These are phyloP conservation scores for Hoplodrina ambigua DNA, from an alignment of 2,888 invertebrate species.

Conservation along the genomic window DNA sequence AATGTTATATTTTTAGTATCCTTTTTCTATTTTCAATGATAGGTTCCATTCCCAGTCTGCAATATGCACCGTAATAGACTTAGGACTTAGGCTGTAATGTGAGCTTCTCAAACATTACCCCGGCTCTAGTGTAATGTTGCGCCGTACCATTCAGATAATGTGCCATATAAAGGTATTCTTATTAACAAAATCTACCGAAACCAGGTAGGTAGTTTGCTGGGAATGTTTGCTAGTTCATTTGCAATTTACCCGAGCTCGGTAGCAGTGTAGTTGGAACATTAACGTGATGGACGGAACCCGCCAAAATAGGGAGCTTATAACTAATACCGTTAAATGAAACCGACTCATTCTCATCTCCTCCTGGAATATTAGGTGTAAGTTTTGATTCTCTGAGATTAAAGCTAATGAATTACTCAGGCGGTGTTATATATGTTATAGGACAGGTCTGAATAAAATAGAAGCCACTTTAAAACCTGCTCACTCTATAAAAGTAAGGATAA, in stretches of 20 bases:
- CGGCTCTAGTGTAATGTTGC: conserved; percentile 45
- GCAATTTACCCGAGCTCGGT: conserved; percentile 67
- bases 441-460: conserved; percentile 16
- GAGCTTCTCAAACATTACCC: conserved; percentile 47
- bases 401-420: conserved; percentile 29
- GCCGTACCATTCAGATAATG: conserved; percentile 53
- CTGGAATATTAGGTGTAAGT: conserved; percentile 37
- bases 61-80: conserved; percentile 39
- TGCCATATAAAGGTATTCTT: conserved; percentile 57
- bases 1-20: not conserved
- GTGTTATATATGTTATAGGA: conserved; percentile 16
- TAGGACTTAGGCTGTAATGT: conserved; percentile 32
- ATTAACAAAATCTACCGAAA: conserved; percentile 62
- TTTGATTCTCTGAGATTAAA: conserved; percentile 43
- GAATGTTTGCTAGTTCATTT: conserved; percentile 69
- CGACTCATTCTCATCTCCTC: conserved; percentile 68
- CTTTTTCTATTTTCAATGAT: not conserved
- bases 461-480: conserved; percentile 12
- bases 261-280: conserved; percentile 63
- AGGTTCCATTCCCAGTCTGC: conserved; percentile 9
- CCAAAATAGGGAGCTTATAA: conserved; percentile 63
- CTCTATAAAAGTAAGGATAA: conserved; percentile 20
- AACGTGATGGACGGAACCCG: conserved; percentile 67
- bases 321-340: conserved; percentile 75
- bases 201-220: conserved; percentile 57